Conservation (phyloP, 2,797 vertebrate genomes). For the Amphiprion clarkii region DNA sequence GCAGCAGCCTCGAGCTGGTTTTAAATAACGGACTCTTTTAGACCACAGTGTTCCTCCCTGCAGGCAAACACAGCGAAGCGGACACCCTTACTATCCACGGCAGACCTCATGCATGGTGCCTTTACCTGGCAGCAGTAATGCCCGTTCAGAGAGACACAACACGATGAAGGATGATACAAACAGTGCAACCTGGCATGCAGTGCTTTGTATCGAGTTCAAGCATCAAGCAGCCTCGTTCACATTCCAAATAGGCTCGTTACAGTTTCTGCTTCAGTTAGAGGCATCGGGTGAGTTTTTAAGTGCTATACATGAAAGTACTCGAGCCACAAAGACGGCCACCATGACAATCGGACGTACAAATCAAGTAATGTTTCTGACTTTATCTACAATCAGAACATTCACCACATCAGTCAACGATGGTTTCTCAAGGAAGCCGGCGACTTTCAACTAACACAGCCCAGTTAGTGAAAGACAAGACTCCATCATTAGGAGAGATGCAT, state of each 20-base stretch:
- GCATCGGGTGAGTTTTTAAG: conserved; percentile 15
- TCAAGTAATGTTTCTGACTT: conserved; percentile 4
- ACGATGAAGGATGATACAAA: conserved; percentile 39
- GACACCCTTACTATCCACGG: conserved; percentile 20
- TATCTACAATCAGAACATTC: conserved; percentile 17
- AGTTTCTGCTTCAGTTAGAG: conserved; percentile 42
- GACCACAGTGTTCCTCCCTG: conserved; percentile 25
- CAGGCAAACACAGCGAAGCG: conserved; percentile 16
- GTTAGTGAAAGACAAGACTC: conserved; percentile 74
- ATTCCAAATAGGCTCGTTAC: conserved; percentile 32
- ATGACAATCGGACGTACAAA: conserved; percentile 29
- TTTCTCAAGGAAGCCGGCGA: conserved; percentile 21
- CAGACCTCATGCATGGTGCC: conserved; percentile 67
- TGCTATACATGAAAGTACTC: conserved; percentile 2
- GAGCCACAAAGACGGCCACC: conserved; percentile 22
- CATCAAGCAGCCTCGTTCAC: conserved; percentile 39
- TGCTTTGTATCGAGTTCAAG: conserved; percentile 39
- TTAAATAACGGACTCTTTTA: conserved; percentile 21
- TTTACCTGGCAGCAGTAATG: conserved; percentile 23
- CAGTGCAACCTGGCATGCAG: conserved; percentile 61
- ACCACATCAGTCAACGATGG: conserved; percentile 1
- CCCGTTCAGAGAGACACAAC: conserved; percentile 28
- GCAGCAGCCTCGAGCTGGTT: conserved; percentile 45
- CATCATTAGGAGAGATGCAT: conserved; percentile 39
- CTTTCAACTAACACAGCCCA: conserved; percentile 49